Conservation (phyloP, 1,140 invertebrate genomes). For the Pemphigus obesinymphae region DNA sequence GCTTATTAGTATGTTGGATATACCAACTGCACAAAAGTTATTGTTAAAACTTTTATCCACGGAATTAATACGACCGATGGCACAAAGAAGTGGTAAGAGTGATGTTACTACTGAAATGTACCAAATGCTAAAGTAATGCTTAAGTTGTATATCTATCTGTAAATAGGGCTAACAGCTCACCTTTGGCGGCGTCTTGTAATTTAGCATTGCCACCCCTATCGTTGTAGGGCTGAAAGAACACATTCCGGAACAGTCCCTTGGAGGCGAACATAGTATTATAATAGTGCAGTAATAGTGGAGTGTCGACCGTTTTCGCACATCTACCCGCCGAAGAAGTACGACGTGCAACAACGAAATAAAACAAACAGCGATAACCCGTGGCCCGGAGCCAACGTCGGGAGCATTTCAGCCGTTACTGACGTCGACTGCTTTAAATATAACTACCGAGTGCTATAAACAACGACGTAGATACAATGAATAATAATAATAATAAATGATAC, state of each 20-base stretch:
- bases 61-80: too few relatives aligned
- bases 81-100: too few relatives aligned
- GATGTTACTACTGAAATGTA: too few relatives aligned
- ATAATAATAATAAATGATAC: not conserved
- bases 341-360: not conserved
- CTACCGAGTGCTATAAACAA: not conserved
- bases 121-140: too few relatives aligned
- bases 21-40: too few relatives aligned
- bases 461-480: not conserved
- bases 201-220: not conserved
- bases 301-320: not conserved
- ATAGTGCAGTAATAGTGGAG: too few relatives aligned
- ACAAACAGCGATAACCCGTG: not conserved
- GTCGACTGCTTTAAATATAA: not conserved
- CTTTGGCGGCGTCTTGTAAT: not conserved
- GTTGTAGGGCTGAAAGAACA: conserved; percentile 17
- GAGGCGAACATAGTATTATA: not conserved
- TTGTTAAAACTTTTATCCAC: too few relatives aligned
- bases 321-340: not conserved
- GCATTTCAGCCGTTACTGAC: not conserved
- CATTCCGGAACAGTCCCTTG: conserved; percentile 1
- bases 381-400: not conserved
- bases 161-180: not conserved
- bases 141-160: too few relatives aligned
- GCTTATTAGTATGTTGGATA: too few relatives aligned